Percentiles rank a stretch among this genome's conserved stretches.
These are phyloP conservation scores for Falco columbarius DNA, from an alignment of 2,797 vertebrate genomes.

Conservation along the genomic window DNA sequence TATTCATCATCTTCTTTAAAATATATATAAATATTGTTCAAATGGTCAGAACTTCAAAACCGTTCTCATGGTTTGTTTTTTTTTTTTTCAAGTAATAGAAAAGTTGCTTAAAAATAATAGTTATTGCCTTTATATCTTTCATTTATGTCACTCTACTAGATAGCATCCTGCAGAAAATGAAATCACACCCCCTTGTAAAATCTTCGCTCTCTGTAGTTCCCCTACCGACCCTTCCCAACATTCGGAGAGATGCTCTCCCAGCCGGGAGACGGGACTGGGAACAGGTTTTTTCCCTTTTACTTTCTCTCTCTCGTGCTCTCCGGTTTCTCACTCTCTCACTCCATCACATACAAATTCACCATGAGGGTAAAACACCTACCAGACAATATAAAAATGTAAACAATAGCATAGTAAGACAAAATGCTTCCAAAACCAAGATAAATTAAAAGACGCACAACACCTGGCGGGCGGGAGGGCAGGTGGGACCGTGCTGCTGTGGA, in stretches of 20 bases:
- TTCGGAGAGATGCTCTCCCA: neutral
- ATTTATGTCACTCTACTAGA: slow-evolving; percentile 59
- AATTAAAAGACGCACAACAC: neutral
- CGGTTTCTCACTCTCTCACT: neutral
- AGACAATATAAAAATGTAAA: slow-evolving; percentile 51
- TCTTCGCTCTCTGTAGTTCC: neutral
- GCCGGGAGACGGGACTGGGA: fast-evolving
- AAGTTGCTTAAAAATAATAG: slow-evolving; percentile 61
- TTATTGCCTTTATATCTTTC: slow-evolving; percentile 73
- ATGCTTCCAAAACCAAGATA: neutral
- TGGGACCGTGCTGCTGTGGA: neutral
- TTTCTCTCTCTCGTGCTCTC: neutral
- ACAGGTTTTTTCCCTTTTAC: neutral
- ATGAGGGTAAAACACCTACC: neutral
- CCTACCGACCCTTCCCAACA: neutral
- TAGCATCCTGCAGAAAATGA: slow-evolving; percentile 50
- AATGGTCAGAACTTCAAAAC: slow-evolving; percentile 57
- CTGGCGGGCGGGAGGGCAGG: neutral
- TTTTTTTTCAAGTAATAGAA: slow-evolving; percentile 74
- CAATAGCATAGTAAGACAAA: slow-evolving; percentile 47
- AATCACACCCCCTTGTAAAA: neutral
- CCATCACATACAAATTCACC: neutral
- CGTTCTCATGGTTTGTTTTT: neutral
- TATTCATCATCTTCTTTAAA: slow-evolving; percentile 33
- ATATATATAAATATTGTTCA: slow-evolving; percentile 63